These are phyloP conservation scores for Coptotermes formosanus DNA, from an alignment of 1,140 invertebrate species.

Conservation along the genomic window DNA sequence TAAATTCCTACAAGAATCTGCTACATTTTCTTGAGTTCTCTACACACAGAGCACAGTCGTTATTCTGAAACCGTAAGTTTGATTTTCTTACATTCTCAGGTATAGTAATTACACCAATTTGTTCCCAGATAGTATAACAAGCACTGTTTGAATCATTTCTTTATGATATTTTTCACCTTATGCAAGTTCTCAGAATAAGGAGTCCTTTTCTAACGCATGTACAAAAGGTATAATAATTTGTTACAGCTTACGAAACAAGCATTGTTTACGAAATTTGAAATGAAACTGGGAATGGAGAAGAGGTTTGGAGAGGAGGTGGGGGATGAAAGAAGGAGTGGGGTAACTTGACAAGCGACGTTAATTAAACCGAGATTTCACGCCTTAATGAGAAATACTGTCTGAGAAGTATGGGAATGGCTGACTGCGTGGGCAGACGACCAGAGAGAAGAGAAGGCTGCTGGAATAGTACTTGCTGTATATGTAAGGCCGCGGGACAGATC, in stretches of 20 bases:
- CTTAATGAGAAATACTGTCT: slow-evolving; percentile 27
- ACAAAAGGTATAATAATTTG: slow-evolving; percentile 13
- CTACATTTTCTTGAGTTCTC: no score
- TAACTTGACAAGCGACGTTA: slow-evolving; percentile 21
- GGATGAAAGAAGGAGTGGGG: not conserved
- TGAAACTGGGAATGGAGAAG: slow-evolving; percentile 5
- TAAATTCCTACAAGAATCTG: no score
- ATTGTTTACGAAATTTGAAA: slow-evolving; percentile 28
- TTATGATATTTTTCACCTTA: no score
- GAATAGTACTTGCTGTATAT: no score
- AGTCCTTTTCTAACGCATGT: no score
- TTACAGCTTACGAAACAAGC: slow-evolving; percentile 9
- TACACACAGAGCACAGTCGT: no score
- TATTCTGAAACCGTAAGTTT: no score
- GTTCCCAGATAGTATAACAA: no score
- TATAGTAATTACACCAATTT: no score
- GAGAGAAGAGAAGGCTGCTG: not conserved
- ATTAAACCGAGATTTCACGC: slow-evolving; percentile 30
- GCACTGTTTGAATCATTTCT: no score
- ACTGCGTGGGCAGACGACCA: slow-evolving; percentile 9
- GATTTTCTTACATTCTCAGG: no score
- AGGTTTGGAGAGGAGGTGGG: not conserved
- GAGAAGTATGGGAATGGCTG: not conserved
- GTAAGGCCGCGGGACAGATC: slow-evolving; percentile 21
- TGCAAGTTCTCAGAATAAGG: no score